Evolutionary conservation across 2,888 invertebrate species (phyloP).

Genomic region (Ryuthela nishihirai): DNA sequence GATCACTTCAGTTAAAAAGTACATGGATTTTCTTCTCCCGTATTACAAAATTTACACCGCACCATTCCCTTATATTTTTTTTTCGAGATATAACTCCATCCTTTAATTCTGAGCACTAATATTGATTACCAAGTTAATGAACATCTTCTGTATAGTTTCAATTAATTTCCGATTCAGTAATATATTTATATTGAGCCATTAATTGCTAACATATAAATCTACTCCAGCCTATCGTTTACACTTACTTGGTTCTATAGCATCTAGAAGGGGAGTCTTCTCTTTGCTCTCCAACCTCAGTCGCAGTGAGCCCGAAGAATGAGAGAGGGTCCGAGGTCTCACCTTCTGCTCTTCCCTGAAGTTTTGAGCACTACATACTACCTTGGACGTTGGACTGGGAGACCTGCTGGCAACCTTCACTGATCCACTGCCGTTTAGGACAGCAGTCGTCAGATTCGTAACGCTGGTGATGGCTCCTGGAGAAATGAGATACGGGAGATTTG

Average conservation of each 20-base stretch:
- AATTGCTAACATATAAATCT: too few relatives aligned
- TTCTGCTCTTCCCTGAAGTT: slow-evolving; percentile 27
- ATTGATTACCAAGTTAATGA: too few relatives aligned
- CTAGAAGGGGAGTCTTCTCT: slow-evolving; percentile 17
- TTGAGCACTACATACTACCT: slow-evolving; percentile 18
- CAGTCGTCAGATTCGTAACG: slow-evolving; percentile 30
- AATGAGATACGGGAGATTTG: not conserved
- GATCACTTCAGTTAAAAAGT: too few relatives aligned
- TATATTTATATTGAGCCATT: too few relatives aligned
- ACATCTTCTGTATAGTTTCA: too few relatives aligned
- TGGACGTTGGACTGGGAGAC: slow-evolving; percentile 5
- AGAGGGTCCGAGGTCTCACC: slow-evolving; percentile 14
- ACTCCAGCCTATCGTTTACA: too few relatives aligned
- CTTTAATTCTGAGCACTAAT: too few relatives aligned
- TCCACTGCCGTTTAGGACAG: slow-evolving; percentile 12
- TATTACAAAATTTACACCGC: too few relatives aligned
- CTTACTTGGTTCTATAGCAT: slow-evolving; percentile 20
- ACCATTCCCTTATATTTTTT: too few relatives aligned
- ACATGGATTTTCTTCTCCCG: too few relatives aligned
- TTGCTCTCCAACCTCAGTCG: slow-evolving; percentile 9
- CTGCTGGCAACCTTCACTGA: not conserved
- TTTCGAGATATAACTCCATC: too few relatives aligned
- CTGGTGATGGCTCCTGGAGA: slow-evolving; percentile 25
- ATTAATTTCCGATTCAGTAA: too few relatives aligned
- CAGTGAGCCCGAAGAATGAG: slow-evolving; percentile 26